Base-by-base conservation (phyloP, 2,113 vertebrate species). In the Calidris pugnax region DNA sequence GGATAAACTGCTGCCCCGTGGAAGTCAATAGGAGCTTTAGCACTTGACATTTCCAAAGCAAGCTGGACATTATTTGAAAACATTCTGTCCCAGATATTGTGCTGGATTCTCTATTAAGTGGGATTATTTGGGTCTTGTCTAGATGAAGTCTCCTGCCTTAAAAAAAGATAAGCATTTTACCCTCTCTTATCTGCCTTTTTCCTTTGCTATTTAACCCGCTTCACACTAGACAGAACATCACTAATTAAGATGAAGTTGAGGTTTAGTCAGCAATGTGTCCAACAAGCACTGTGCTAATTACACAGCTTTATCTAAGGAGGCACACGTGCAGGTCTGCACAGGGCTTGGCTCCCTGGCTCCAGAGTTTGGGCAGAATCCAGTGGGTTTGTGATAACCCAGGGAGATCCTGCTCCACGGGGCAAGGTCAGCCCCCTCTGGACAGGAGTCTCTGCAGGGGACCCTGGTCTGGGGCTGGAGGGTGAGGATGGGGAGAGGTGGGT, bases 241-340 rank as follows among this genome's bases (percentile, higher is more conserved):
- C 24, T 56, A 51, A 86, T 14, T 33, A 53, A 56, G 56, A 39
- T 19, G 9, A 79, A 27, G 50, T 1, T 11, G 56, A 37, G 73
- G n/a, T n/a, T 75, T 20, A 39, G 51, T 8, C 41, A 51, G 55
- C 69, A 4, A 1, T 0, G 16, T 7, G 45, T 8, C 69, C 1
- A 6, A 21, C 45, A 9, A 75, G 59, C 50, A 53, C 76, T 24
- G 63, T 26, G 1, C 28, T 76, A 7, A 28, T 57, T 30, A 19
- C 53, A 10, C 6, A 2, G 2, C 56, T 41, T 45, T 32, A 21
- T 22, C 85, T 9, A 28, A 17, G 22, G 59, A 10, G 1, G 3
- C 55, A 16, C 4, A 2, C 13, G 0, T 0, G 21, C 32, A 21
- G 12, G 2, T 2, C 8, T 20, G 37, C 37, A 28, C 27, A 18